phyloP scores from a whole-genome alignment of 2,113 vertebrate species.

The Archilochus colubris region DNA sequence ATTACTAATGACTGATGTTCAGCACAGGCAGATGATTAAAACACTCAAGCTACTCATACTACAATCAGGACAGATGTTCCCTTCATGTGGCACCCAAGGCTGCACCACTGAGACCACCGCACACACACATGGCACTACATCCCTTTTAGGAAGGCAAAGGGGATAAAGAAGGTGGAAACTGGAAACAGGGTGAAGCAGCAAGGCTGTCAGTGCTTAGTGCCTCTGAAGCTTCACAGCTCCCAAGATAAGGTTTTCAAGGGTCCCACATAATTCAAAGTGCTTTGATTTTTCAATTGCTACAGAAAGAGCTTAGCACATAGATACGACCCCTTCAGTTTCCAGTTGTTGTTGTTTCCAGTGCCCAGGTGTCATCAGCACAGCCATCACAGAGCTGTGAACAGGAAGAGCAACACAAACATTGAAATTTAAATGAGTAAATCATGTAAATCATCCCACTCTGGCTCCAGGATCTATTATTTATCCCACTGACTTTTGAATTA shows the following conservation, averaged over 20 bases:
- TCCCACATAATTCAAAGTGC: not conserved
- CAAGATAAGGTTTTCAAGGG: not conserved
- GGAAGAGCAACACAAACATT: not conserved
- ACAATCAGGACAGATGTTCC: not conserved
- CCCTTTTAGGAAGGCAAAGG: not conserved
- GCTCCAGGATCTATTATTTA: not conserved
- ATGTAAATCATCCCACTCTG: not conserved
- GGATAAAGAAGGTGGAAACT: not conserved
- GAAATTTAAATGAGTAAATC: not conserved
- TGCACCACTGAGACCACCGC: not conserved
- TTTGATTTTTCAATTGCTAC: not conserved
- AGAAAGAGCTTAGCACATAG: not conserved
- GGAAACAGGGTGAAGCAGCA: not conserved
- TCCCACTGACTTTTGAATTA: not conserved
- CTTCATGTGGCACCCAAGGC: not conserved
- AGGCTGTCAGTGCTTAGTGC: not conserved
- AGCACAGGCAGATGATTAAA: not conserved
- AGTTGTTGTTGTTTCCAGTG: not conserved
- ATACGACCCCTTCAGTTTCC: not conserved
- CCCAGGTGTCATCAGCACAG: not conserved
- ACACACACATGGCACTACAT: not conserved
- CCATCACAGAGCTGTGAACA: constrained; percentile 8
- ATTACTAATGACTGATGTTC: not conserved
- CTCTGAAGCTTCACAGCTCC: not conserved
- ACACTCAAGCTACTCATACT: not conserved